Conservation (phyloP, 2,888 invertebrate species). For the Epirrhoe tristata region DNA sequence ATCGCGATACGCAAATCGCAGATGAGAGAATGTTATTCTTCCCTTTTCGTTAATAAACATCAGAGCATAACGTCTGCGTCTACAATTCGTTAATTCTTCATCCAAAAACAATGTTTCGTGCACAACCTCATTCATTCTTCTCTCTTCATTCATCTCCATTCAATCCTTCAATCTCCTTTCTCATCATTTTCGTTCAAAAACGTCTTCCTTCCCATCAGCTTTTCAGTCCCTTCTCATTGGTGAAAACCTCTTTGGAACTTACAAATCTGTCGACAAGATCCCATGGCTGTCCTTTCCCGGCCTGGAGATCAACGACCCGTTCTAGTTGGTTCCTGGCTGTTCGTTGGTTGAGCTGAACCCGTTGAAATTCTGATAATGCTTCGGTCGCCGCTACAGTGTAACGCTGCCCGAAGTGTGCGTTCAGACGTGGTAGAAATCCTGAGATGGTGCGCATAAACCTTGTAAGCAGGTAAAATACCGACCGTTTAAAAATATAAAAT, state of each 20-base stretch:
- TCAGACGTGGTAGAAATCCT: constrained; percentile 89
- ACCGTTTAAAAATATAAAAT: no score
- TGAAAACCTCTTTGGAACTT: constrained; percentile 54
- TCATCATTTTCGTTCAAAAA: constrained; percentile 19
- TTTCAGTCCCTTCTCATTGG: constrained; percentile 2
- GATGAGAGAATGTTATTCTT: no score
- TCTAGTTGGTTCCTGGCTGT: constrained; percentile 86
- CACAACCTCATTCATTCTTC: constrained; percentile 39
- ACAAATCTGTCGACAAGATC: constrained; percentile 87
- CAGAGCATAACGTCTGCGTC: background rate
- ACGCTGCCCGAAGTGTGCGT: constrained; percentile 88
- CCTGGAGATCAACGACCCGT: constrained; percentile 86
- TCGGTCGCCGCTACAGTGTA: constrained; percentile 90
- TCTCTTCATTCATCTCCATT: constrained; percentile 53
- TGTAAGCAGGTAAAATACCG: no score
- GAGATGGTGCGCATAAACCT: constrained; percentile 7
- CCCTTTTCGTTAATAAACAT: no score
- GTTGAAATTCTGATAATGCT: constrained; percentile 90
- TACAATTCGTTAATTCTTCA: background rate
- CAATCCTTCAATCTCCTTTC: constrained; percentile 41
- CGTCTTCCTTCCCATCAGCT: constrained; percentile 35
- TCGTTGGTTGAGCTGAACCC: constrained; percentile 84
- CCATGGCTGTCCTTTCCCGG: constrained; percentile 87
- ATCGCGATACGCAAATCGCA: no score
- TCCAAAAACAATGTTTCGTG: constrained; percentile 6